Conservation (phyloP, 2,888 invertebrate genomes). For the Aethes cnicana region DNA sequence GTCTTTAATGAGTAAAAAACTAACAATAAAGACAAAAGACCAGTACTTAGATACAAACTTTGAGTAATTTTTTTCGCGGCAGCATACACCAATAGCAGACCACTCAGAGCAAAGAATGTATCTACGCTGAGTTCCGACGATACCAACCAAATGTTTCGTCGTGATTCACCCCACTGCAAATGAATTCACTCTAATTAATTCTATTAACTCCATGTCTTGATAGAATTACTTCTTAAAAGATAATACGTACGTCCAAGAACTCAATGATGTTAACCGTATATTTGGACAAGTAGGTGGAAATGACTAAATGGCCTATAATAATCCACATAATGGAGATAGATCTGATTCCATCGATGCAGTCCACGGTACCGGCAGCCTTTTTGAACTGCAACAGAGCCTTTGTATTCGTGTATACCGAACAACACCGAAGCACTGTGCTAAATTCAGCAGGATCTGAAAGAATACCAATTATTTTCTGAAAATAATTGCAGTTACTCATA, state of each 20-base stretch:
- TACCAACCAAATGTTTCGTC: not conserved
- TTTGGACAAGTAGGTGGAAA: not conserved
- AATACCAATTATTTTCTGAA: too few relatives aligned
- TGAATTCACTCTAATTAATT: too few relatives aligned
- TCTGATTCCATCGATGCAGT: not conserved
- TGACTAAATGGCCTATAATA: not conserved
- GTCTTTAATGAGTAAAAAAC: too few relatives aligned
- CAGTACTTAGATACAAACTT: constrained; percentile 9
- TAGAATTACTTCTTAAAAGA: too few relatives aligned
- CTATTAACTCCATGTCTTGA: too few relatives aligned
- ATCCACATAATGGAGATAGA: not conserved
- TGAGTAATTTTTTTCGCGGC: constrained; percentile 16
- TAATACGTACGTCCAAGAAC: not conserved
- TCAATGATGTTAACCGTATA: not conserved
- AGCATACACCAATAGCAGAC: constrained; percentile 28
- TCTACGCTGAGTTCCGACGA: constrained; percentile 29
- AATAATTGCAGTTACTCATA: too few relatives aligned
- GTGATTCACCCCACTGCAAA: not conserved
- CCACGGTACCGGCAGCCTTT: not conserved
- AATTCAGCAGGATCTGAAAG: not conserved
- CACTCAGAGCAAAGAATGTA: constrained; percentile 32
- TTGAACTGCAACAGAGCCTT: not conserved
- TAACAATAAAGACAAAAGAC: not conserved
- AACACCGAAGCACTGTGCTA: not conserved
- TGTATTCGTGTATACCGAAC: not conserved